Evolutionary conservation across 1,140 invertebrate species (phyloP).

Genomic region (Pissodes strobi): DNA sequence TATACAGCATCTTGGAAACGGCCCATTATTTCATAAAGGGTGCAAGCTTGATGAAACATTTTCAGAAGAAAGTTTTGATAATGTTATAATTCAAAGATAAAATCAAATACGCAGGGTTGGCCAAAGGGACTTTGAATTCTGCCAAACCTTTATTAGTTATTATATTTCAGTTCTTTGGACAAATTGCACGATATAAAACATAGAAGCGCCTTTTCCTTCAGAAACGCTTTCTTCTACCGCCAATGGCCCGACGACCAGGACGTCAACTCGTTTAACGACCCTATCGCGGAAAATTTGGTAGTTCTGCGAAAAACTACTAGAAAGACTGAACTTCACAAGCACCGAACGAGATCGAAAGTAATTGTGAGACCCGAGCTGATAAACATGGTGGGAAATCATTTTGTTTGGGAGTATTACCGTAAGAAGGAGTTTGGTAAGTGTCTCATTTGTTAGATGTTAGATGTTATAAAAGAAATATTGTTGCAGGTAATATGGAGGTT

Average conservation of each 20-base stretch:
- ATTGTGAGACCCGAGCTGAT: conserved; percentile 81
- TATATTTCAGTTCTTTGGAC: conserved; percentile 2
- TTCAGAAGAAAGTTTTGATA: too few relatives aligned
- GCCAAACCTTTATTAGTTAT: too few relatives aligned
- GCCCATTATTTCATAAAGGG: too few relatives aligned
- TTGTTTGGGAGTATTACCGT: conserved; percentile 81
- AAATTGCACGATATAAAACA: conserved; percentile 61
- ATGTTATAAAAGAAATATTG: background rate
- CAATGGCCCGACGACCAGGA: conserved; percentile 76
- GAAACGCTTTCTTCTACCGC: conserved; percentile 91
- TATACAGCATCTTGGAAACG: too few relatives aligned
- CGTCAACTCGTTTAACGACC: conserved; percentile 54
- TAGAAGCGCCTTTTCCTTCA: conserved; percentile 79
- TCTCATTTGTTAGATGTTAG: too few relatives aligned
- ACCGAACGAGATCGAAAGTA: conserved; percentile 91
- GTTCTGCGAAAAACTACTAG: conserved; percentile 81
- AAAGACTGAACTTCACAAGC: conserved; percentile 76
- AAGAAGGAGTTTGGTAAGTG: conserved; percentile 2
- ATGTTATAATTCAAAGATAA: too few relatives aligned
- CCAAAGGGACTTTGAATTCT: too few relatives aligned
- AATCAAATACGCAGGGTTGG: too few relatives aligned
- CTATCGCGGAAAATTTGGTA: conserved; percentile 65
- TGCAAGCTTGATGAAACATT: too few relatives aligned
- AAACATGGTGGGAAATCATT: conserved; percentile 90
- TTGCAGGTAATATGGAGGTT: conserved; percentile 16